These are phyloP conservation scores for Hydrophis major DNA, from an alignment of 2,797 vertebrate species.

Conservation along the genomic window DNA sequence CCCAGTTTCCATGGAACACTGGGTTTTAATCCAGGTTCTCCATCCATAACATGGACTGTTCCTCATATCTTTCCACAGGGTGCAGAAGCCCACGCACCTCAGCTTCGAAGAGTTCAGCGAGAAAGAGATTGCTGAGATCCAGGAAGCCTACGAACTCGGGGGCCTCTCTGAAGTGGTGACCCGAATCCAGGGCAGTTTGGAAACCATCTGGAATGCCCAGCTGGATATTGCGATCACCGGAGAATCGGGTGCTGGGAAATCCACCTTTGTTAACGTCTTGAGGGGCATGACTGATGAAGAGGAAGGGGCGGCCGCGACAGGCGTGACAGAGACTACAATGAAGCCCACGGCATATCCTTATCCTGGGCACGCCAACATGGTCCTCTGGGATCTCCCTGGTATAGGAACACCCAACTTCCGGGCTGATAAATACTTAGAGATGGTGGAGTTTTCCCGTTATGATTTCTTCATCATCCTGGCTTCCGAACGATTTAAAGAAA, in stretches of 20 bases:
- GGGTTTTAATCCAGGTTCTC: too few relatives aligned
- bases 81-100: conserved; percentile 54
- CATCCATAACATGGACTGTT: neutral
- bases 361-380: conserved; percentile 66
- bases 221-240: conserved; percentile 62
- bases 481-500: conserved; percentile 63
- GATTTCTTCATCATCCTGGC: conserved; percentile 74
- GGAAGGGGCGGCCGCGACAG: conserved; percentile 38
- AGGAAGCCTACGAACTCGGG: conserved; percentile 65
- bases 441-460: conserved; percentile 47
- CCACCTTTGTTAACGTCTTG: conserved; percentile 56
- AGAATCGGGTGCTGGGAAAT: conserved; percentile 26
- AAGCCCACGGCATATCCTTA: conserved; percentile 62
- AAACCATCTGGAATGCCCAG: conserved; percentile 56
- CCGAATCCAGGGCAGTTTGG: conserved; percentile 63
- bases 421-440: conserved; percentile 52
- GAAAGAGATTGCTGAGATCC: conserved; percentile 63
- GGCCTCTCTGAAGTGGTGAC: conserved; percentile 66
- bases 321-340: conserved; percentile 4
- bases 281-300: conserved; percentile 52
- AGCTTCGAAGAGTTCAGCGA: conserved; percentile 65
- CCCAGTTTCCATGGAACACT: neutral
- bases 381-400: conserved; percentile 73
- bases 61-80: neutral
- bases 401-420: conserved; percentile 51